Evolutionary conservation across 1,140 invertebrate species (phyloP).

Genomic region (Drosophila lowei): DNA sequence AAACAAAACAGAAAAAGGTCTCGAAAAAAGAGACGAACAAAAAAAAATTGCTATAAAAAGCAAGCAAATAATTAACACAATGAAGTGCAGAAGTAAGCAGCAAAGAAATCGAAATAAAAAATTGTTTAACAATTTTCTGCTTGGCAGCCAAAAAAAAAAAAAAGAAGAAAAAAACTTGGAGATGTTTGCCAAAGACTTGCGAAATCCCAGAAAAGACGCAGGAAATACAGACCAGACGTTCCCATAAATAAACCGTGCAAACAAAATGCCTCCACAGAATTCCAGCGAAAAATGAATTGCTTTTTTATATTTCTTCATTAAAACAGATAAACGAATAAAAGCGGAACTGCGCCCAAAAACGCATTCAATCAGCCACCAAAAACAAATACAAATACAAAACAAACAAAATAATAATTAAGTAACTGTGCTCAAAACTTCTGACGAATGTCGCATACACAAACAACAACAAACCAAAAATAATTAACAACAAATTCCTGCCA

Average conservation of each 20-base stretch:
- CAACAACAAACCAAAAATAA: slow-evolving; percentile 19
- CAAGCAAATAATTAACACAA: slow-evolving; percentile 61
- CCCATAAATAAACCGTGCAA: slow-evolving; percentile 8
- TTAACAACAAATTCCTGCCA: slow-evolving; percentile 30
- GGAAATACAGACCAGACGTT: not conserved
- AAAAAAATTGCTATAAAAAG: slow-evolving; percentile 35
- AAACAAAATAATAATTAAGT: slow-evolving; percentile 32
- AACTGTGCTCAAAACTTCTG: slow-evolving; percentile 27
- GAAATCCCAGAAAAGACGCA: slow-evolving; percentile 12
- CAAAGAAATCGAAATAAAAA: slow-evolving; percentile 39
- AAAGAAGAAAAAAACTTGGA: slow-evolving; percentile 28
- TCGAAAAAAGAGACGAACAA: slow-evolving; percentile 33
- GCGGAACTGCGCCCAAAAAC: slow-evolving; percentile 5
- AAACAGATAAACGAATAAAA: slow-evolving; percentile 29
- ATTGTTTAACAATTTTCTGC: slow-evolving; percentile 38
- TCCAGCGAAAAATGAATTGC: slow-evolving; percentile 39
- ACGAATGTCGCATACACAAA: slow-evolving; percentile 19
- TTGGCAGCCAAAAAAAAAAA: slow-evolving; percentile 36
- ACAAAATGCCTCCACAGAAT: slow-evolving; percentile 21
- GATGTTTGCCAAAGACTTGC: slow-evolving; percentile 52
- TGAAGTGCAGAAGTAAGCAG: slow-evolving; percentile 49
- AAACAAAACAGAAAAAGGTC: slow-evolving; percentile 39
- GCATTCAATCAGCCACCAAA: slow-evolving; percentile 38
- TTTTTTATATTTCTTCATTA: slow-evolving; percentile 26
- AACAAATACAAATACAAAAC: slow-evolving; percentile 10